These are phyloP conservation scores for Mesocricetus auratus DNA, from an alignment of 2,113 vertebrate genomes.

Conservation along the genomic window DNA sequence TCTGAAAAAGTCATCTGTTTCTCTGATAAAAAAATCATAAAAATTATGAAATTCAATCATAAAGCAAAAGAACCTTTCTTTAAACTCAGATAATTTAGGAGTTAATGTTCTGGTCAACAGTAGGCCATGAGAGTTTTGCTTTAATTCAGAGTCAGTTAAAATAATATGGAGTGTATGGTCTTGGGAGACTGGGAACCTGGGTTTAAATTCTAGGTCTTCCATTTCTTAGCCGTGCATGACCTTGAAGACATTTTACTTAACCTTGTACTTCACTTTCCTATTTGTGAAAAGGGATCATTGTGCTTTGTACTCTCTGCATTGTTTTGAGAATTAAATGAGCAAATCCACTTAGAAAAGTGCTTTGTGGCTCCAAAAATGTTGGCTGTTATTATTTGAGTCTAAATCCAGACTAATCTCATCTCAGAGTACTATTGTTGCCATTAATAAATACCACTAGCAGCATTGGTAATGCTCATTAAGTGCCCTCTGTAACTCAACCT, in stretches of 20 bases:
- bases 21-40: slow-evolving; percentile 59
- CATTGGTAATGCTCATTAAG: background rate
- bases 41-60: slow-evolving; percentile 26
- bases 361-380: background rate
- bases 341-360: background rate
- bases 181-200: background rate
- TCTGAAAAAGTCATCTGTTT: slow-evolving; percentile 56
- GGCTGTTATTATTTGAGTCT: background rate
- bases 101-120: background rate
- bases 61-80: background rate
- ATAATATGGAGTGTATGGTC: no score
- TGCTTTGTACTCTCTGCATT: background rate
- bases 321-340: slow-evolving; percentile 50
- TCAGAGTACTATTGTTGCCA: background rate
- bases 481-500: background rate
- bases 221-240: background rate
- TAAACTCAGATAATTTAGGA: background rate
- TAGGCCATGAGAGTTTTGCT: background rate
- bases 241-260: slow-evolving; percentile 5
- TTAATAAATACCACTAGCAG: background rate
- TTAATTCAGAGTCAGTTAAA: background rate
- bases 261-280: background rate
- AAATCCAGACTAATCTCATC: background rate
- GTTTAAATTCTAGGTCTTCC: background rate
- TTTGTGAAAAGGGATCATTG: background rate